Base-by-base conservation (phyloP, 92 coral and sea anemone genomes). In the Umimayanthus chanpuru region DNA sequence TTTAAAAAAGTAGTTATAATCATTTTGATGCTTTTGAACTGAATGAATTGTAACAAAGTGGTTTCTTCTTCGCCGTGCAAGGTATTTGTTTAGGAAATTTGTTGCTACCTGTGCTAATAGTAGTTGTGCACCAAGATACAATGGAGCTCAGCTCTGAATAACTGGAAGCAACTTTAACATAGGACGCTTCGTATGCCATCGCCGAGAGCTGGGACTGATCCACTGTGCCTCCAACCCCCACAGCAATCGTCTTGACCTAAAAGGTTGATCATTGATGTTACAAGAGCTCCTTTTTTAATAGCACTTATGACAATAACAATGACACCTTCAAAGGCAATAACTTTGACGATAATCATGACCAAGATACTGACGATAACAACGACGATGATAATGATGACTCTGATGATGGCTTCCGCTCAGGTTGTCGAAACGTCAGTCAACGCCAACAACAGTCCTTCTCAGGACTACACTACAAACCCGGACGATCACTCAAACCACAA, bases 201-300 rank as follows among this genome's bases (percentile, higher is more conserved):
- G 86, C 86, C 3, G 77, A 40, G 32, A 82, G 61, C 20, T 82
- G 86, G 50, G 86, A 40, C 72, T 88, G 93, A 55, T 88, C 86
- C 26, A 91, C 81, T 18, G 82, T 82, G n/a, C 86, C 44, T 0
- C 93, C 93, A 81, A 94, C 92, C 23, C 98, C 98, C n/a, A 94
- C 90, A 8, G 94, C 95, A 41, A 94, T 94, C 14, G 93, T 94
- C 77, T 94, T 92, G 3, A 83, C 66, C 87, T 83, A 25, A 64
- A 82, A 26, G 12, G 36, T 44, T 47, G 4, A 49, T 44, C 29
- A 47, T 25, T 23, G 16, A 36, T n/a, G 25, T 44, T 23, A 43
- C 18, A 7, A 26, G 11, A 20, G 20, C 39, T 6, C 14, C 2
- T 32, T 32, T 32, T 32, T 32, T 32, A 32, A 14, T 53, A 3